A percentile compares a stretch with the other conserved stretches of the same genome.
phyloP scores from a whole-genome alignment of 23 tunicate species.

The Pegea sp. region DNA sequence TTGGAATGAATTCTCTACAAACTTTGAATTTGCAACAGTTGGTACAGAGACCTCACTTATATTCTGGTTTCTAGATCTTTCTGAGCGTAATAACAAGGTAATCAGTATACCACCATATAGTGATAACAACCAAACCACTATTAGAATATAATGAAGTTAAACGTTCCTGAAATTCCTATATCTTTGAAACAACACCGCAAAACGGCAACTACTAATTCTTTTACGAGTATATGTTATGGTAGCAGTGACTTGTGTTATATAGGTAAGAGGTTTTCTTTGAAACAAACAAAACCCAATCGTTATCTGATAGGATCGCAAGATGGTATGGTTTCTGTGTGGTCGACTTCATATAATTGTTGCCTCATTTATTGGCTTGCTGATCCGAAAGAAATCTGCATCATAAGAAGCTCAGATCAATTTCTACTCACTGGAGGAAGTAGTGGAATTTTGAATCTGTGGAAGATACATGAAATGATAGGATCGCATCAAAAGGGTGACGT shows the following conservation, averaged over 20 bases:
- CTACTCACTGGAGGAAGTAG: no score
- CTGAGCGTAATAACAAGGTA: background rate
- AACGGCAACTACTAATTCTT: background rate
- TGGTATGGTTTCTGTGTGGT: conserved; percentile 59
- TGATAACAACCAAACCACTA: no score
- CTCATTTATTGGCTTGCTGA: conserved; percentile 85
- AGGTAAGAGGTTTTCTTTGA: conserved; percentile 26
- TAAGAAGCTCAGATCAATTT: no score
- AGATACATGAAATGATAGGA: no score
- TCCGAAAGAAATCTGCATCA: conserved; percentile 29
- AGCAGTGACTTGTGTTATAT: conserved; percentile 20
- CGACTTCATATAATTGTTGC: conserved; percentile 47
- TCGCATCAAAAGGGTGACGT: no score
- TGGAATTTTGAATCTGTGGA: no score
- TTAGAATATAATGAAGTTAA: background rate
- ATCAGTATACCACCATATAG: background rate
- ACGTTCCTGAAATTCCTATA: background rate
- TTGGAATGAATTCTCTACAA: conserved; percentile 53
- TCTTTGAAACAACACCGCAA: background rate
- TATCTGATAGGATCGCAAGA: conserved; percentile 11
- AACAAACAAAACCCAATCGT: background rate
- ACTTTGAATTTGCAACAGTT: conserved; percentile 71
- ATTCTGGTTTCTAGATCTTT: conserved; percentile 58
- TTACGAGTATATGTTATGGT: conserved; percentile 50
- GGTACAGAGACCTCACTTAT: conserved; percentile 21